These are phyloP conservation scores for Acanthochromis polyacanthus DNA, from an alignment of 2,113 vertebrate species.

Conservation along the genomic window DNA sequence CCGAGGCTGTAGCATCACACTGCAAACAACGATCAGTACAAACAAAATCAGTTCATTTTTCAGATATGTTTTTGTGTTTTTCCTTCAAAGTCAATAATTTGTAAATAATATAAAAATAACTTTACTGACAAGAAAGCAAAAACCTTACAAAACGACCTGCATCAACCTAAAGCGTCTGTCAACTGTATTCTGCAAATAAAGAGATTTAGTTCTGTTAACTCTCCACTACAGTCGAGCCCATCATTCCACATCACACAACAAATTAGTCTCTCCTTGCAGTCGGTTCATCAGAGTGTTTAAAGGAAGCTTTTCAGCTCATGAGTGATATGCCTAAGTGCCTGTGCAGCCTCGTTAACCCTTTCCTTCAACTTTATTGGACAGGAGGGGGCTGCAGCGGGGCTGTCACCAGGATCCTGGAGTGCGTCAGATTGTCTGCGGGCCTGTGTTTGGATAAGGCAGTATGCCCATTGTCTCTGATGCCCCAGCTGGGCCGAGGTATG, in stretches of 20 bases:
- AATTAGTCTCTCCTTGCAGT: neutral
- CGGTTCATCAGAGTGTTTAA: slow-evolving; percentile 13
- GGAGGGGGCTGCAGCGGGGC: slow-evolving; percentile 53
- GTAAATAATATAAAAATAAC: no score
- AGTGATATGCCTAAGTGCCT: slow-evolving; percentile 39
- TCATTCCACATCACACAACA: slow-evolving; percentile 22
- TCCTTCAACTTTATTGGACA: slow-evolving; percentile 58
- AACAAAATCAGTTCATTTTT: neutral
- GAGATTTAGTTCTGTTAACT: neutral
- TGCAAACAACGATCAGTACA: neutral
- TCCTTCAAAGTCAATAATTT: no score
- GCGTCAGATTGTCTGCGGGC: slow-evolving; percentile 84
- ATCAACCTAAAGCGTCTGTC: neutral
- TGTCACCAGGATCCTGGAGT: slow-evolving; percentile 78
- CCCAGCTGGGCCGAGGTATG: slow-evolving; percentile 80
- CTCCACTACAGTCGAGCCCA: neutral
- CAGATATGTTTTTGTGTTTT: neutral
- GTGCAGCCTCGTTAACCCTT: slow-evolving; percentile 74
- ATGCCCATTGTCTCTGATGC: slow-evolving; percentile 81
- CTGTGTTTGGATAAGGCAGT: slow-evolving; percentile 84
- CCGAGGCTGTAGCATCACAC: no score
- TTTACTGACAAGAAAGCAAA: neutral
- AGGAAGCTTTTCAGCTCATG: slow-evolving; percentile 7
- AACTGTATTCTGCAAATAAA: neutral
- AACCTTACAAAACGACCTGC: neutral